Conservation (phyloP, 2,113 vertebrate species). For the Meriones unguiculatus region DNA sequence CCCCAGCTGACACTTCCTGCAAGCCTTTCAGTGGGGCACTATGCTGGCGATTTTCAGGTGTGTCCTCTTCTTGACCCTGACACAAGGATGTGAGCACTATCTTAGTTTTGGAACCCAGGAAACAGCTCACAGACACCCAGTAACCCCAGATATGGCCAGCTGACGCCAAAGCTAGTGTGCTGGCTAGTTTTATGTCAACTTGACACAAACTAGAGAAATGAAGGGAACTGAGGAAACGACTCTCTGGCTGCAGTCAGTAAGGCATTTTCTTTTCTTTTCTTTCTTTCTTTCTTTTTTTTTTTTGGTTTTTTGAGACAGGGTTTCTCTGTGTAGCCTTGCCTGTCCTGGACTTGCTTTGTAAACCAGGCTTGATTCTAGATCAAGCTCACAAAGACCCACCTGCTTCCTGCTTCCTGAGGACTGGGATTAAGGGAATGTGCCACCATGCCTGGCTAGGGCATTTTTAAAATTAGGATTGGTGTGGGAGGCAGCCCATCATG, state of each 20-base stretch:
- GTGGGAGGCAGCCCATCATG: not conserved
- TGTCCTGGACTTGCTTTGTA: no score
- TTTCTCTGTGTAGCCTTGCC: no score
- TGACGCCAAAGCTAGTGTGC: not conserved
- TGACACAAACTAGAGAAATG: not conserved
- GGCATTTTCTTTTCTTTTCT: not conserved
- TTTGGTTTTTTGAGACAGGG: no score
- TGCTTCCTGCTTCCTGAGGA: no score
- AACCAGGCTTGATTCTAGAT: no score
- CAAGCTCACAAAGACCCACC: no score
- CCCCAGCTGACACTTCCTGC: rapidly evolving
- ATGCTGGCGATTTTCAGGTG: not conserved
- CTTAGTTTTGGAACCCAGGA: not conserved
- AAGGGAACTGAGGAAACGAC: not conserved
- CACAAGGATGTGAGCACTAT: not conserved
- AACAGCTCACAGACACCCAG: not conserved
- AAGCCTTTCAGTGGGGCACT: not conserved
- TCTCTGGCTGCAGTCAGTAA: not conserved
- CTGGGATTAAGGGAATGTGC: no score
- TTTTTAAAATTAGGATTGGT: not conserved
- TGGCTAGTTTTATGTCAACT: not conserved
- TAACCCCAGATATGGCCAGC: not conserved
- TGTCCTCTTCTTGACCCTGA: not conserved
- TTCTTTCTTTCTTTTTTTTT: no score
- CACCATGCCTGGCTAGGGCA: no score